phyloP scores from a whole-genome alignment of 1,140 invertebrate genomes.

The Brachionus paranguensis region DNA sequence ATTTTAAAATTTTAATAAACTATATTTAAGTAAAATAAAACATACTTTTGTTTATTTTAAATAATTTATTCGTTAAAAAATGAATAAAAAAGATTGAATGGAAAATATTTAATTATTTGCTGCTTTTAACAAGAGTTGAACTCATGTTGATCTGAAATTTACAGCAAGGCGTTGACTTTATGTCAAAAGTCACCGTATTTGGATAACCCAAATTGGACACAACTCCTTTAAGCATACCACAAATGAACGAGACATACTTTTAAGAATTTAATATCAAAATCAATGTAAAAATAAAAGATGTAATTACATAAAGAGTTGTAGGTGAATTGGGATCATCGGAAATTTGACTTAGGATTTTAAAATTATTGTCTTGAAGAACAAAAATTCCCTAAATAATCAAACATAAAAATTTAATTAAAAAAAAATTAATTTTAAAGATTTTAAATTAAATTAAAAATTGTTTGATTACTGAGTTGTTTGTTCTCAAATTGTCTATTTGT shows the following conservation, averaged over 20 bases:
- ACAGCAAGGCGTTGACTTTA: neutral
- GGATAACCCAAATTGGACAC: slow-evolving; percentile 13
- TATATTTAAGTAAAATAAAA: too few species aligned
- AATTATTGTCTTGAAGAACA: slow-evolving; percentile 36
- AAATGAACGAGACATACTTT: neutral
- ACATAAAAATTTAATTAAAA: neutral
- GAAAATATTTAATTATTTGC: neutral
- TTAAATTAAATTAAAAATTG: neutral
- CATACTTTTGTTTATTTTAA: neutral
- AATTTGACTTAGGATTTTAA: slow-evolving; percentile 15
- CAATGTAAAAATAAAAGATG: neutral
- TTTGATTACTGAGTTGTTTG: slow-evolving; percentile 21
- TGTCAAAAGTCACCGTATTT: neutral
- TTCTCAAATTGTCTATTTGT: slow-evolving; percentile 32
- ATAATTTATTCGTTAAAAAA: neutral
- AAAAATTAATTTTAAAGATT: neutral
- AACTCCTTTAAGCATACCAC: neutral
- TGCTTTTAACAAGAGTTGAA: neutral
- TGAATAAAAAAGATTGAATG: neutral
- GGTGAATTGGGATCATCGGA: neutral
- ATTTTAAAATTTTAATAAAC: too few species aligned
- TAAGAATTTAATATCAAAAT: neutral
- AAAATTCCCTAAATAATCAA: slow-evolving; percentile 7
- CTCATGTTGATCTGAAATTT: slow-evolving; percentile 37
- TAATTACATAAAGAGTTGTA: neutral